Evolutionary conservation across 2,888 invertebrate species (phyloP), one percentile per base, ranked within the genome.

Genomic region (Caenorhabditis plicata): DNA sequence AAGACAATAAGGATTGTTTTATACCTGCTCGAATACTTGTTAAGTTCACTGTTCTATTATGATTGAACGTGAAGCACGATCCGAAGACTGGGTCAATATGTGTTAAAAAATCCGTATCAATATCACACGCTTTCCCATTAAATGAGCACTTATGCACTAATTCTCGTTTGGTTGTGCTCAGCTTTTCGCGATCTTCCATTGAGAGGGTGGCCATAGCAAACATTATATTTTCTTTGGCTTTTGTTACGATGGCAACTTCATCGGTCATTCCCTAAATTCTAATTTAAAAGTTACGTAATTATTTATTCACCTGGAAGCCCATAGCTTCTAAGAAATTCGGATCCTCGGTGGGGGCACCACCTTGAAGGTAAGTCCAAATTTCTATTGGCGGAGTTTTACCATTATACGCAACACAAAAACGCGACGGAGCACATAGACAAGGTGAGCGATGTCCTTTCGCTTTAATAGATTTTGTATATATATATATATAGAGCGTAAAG

Each of bases 221-320:
- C 58, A 80, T 73, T 29, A 80, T 74, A 49, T 80, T 80, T 50
- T 80, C 80, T 48, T 80, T 80, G 0, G 80, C 80, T 53, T 77
- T 78, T 13, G 80, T 80, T 1, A 78, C 78, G 49, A 80, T 78
- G 2, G 80, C 79, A 22, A 80, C 79, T 64, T 80, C 80, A 61
- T 80, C 80, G 4, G 73, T 77, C 74, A 80, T 78, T 31, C 75
- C 75, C 78, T 78, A 26, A 32, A 15, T n/a, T 11, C n/a, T 41
- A 29, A 49, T 13, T 42, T 29, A 44, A 11, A 20, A 26, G 9
- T 27, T 25, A 39, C 33, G 13, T 22, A 42, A 11, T 31, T 15
- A n/a, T 35, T 4, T 1, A 11, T 23, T 40, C 38, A 75, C 78
- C 46, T 58, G 47, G 41, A 78, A 78, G 48, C 78, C 78, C 75